A percentile compares a stretch with the other conserved stretches of the same genome.
phyloP scores from a whole-genome alignment of 2,888 invertebrate genomes.

The Macaria notata region DNA sequence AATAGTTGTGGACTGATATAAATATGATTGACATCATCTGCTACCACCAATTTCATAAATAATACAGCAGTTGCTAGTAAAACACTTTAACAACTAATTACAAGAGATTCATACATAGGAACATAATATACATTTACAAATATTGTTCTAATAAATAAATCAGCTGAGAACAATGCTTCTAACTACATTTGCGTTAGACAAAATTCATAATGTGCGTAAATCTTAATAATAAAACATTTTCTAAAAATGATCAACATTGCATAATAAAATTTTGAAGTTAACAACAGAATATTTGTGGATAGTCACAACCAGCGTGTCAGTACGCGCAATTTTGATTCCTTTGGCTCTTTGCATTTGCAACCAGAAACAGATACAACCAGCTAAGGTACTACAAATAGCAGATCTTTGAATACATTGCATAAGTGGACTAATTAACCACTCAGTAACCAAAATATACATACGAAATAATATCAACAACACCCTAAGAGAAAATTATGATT shows the following conservation, averaged over 20 bases:
- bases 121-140: constrained; percentile 43
- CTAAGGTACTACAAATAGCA: constrained; percentile 33
- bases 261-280: constrained; percentile 71
- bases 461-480: constrained; percentile 41
- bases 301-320: constrained; percentile 59
- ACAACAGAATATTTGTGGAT: constrained; percentile 63
- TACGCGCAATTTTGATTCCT: constrained; percentile 63
- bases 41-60: neutral
- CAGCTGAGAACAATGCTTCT: constrained; percentile 37
- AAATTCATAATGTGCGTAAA: constrained; percentile 33
- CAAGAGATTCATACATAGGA: constrained; percentile 58
- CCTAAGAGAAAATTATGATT: constrained; percentile 33
- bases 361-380: constrained; percentile 33
- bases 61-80: constrained; percentile 11
- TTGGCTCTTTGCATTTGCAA: constrained; percentile 57
- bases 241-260: constrained; percentile 53
- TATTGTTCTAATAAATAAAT: constrained; percentile 25
- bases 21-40: neutral
- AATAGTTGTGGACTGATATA: constrained; percentile 5
- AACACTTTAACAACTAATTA: constrained; percentile 40
- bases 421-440: constrained; percentile 38
- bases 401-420: constrained; percentile 43
- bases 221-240: constrained; percentile 41
- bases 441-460: constrained; percentile 42
- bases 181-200: constrained; percentile 37